A percentile compares a stretch with the other conserved stretches of the same genome.
Evolutionary conservation across 1,140 invertebrate species (phyloP).

Genomic region (Lasioglossum albipes): DNA sequence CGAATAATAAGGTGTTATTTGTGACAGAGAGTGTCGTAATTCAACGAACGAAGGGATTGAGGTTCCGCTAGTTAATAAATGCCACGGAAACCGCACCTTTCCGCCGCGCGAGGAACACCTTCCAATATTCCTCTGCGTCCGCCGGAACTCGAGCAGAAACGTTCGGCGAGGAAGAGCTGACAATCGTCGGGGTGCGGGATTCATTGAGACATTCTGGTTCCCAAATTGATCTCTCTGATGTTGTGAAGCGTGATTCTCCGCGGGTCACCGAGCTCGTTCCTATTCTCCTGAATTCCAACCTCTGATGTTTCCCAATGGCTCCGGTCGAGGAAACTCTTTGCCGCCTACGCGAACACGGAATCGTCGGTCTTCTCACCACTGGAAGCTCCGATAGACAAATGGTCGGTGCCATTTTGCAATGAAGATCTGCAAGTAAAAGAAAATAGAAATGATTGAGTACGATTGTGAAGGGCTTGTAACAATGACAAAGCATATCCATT

Average conservation of each 20-base stretch:
- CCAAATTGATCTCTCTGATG: conserved; percentile 49
- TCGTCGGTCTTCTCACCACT: conserved; percentile 47
- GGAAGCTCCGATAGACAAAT: conserved; percentile 65
- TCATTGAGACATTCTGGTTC: conserved; percentile 39
- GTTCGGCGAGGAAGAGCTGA: conserved; percentile 31
- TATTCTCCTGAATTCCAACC: conserved; percentile 39
- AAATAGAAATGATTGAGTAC: neutral
- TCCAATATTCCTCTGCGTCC: conserved; percentile 52
- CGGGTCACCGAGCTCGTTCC: conserved; percentile 25
- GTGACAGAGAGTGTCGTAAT: no score
- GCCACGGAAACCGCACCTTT: conserved; percentile 53
- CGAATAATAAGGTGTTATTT: no score
- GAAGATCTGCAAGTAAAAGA: conserved; percentile 28
- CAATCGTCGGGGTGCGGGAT: conserved; percentile 37
- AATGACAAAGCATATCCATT: no score
- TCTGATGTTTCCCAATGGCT: conserved; percentile 45
- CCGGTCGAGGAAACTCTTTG: conserved; percentile 41
- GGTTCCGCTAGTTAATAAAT: neutral
- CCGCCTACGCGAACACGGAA: conserved; percentile 51
- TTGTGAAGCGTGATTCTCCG: conserved; percentile 20
- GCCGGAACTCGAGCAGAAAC: conserved; percentile 34
- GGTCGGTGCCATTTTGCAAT: conserved; percentile 65
- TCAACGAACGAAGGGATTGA: neutral
- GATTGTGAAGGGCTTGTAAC: neutral
- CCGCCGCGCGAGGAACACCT: conserved; percentile 41